These are phyloP conservation scores for Nyctalus aviator DNA, from an alignment of 2,797 vertebrate species.

Conservation along the genomic window DNA sequence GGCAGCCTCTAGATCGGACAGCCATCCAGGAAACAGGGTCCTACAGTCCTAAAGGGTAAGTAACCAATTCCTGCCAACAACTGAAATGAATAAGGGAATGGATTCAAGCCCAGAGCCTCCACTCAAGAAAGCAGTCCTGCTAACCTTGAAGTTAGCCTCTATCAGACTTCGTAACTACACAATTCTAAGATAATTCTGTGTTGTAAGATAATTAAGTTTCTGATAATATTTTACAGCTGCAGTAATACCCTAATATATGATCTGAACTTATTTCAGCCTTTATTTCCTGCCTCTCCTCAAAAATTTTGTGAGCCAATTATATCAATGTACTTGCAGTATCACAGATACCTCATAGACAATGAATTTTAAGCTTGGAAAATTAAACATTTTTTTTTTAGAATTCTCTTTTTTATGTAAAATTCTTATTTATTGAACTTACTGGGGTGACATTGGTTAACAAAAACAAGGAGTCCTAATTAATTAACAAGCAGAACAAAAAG, in stretches of 20 bases:
- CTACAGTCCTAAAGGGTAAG: background rate
- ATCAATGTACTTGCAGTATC: background rate
- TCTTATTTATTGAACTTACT: background rate
- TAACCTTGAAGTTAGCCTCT: background rate
- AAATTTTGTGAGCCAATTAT: background rate
- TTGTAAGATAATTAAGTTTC: background rate
- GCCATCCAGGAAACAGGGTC: background rate
- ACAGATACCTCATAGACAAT: background rate
- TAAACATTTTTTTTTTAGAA: background rate
- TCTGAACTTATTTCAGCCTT: background rate
- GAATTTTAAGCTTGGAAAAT: background rate
- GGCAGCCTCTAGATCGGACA: background rate
- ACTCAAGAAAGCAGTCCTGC: background rate
- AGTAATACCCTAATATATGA: background rate
- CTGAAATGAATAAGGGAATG: no score
- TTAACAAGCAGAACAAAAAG: background rate
- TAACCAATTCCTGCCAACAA: background rate
- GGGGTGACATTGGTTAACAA: background rate
- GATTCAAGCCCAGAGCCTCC: rapidly evolving
- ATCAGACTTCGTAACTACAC: background rate
- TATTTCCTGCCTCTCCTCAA: background rate
- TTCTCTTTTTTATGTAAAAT: background rate
- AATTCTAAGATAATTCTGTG: background rate
- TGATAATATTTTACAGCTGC: background rate
- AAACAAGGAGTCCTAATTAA: background rate